Conservation (phyloP, 2,113 vertebrate species). For the Psittacula cyanocephala region DNA sequence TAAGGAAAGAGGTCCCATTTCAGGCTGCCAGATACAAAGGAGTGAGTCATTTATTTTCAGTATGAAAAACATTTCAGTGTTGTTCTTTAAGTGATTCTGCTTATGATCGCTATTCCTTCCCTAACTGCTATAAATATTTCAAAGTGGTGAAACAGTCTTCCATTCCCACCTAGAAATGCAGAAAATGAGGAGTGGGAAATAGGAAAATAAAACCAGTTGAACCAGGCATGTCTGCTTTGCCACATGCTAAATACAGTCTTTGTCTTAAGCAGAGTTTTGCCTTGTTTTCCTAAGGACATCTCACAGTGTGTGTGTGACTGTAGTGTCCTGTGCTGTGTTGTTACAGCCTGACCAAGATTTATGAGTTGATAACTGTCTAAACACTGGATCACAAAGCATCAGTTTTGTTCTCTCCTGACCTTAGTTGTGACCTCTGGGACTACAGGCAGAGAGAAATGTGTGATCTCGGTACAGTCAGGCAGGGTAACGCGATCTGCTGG, state of each 20-base stretch:
- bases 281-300: neutral
- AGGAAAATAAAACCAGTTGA: slow-evolving; percentile 35
- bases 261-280: neutral
- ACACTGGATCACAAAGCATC: slow-evolving; percentile 66
- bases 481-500: slow-evolving; percentile 34
- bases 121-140: slow-evolving; percentile 55
- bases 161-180: slow-evolving; percentile 3
- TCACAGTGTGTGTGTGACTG: slow-evolving; percentile 7
- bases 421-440: slow-evolving; percentile 64
- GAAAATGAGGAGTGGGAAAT: slow-evolving; percentile 2
- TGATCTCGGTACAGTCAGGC: slow-evolving; percentile 60
- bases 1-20: slow-evolving; percentile 65
- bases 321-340: slow-evolving; percentile 46
- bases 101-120: slow-evolving; percentile 53
- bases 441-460: slow-evolving; percentile 63
- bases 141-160: neutral
- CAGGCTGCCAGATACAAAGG: slow-evolving; percentile 62
- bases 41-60: slow-evolving; percentile 67
- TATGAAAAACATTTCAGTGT: slow-evolving; percentile 60
- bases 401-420: slow-evolving; percentile 68
- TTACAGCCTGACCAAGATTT: slow-evolving; percentile 71
- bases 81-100: slow-evolving; percentile 60
- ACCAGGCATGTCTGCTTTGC: slow-evolving; percentile 32
- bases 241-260: neutral
- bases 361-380: slow-evolving; percentile 71